phyloP scores from a whole-genome alignment of 1,140 invertebrate genomes.

The Sitodiplosis mosellana region DNA sequence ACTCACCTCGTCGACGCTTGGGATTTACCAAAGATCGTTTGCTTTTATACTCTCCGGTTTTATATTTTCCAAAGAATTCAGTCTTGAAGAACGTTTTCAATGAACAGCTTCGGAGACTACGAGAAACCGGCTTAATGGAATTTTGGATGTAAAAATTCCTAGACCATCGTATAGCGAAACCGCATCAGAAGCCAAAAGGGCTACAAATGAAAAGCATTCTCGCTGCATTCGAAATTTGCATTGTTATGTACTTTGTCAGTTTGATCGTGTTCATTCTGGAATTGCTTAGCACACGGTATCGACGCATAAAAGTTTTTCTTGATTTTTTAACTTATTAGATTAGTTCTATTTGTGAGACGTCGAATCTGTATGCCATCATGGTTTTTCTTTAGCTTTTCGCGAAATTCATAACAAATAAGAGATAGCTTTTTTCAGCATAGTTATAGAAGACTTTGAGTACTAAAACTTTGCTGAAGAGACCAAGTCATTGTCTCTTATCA shows the following conservation, averaged over 20 bases:
- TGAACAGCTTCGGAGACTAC: not conserved
- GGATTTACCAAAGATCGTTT: not conserved
- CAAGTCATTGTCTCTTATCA: too few species aligned
- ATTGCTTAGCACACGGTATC: not conserved
- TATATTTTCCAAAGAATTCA: not conserved
- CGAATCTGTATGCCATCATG: too few species aligned
- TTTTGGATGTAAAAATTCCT: not conserved
- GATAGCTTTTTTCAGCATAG: too few species aligned
- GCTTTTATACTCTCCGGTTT: not conserved
- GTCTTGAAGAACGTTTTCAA: not conserved
- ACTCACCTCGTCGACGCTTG: not conserved
- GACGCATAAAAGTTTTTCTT: not conserved
- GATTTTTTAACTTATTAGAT: not conserved
- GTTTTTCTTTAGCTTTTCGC: too few species aligned
- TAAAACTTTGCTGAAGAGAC: too few species aligned
- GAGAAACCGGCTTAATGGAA: not conserved
- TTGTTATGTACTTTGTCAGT: not conserved
- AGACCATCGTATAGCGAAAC: not conserved
- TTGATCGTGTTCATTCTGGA: not conserved
- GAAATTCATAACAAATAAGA: too few species aligned
- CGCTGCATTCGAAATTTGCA: not conserved
- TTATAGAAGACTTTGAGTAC: too few species aligned
- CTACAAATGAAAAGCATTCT: not conserved
- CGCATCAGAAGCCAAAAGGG: not conserved
- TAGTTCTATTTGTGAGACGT: too few species aligned